Percentiles rank a stretch among this genome's conserved stretches.
phyloP scores from a whole-genome alignment of 2,888 invertebrate genomes.

The Thymelicus sylvestris region DNA sequence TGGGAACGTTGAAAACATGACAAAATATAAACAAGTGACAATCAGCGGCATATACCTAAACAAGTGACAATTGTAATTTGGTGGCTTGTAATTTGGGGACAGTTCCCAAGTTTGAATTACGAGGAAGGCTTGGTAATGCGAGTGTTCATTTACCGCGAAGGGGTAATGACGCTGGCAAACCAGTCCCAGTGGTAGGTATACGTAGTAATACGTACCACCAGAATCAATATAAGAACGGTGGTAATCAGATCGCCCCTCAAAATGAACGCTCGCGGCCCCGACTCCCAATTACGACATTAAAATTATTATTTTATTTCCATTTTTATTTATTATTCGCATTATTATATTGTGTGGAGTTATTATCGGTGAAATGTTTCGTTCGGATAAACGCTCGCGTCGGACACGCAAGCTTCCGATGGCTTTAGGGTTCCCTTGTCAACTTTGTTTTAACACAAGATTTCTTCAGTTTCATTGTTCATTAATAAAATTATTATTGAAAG shows the following conservation, averaged over 20 bases:
- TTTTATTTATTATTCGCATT: constrained; percentile 85
- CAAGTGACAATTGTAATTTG: background rate
- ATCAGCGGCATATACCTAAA: background rate
- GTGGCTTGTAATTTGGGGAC: constrained; percentile 11
- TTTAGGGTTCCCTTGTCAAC: constrained; percentile 61
- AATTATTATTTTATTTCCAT: constrained; percentile 84
- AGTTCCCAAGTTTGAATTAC: constrained; percentile 21
- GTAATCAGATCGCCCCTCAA: constrained; percentile 71
- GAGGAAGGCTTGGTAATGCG: constrained; percentile 11
- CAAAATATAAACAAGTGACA: too few relatives aligned
- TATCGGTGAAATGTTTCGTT: constrained; percentile 85
- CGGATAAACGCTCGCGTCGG: constrained; percentile 77
- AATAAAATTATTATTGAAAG: too few relatives aligned
- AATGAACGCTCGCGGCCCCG: constrained; percentile 69
- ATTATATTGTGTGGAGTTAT: constrained; percentile 85
- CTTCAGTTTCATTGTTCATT: background rate
- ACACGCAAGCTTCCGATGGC: constrained; percentile 71
- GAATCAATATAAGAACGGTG: constrained; percentile 69
- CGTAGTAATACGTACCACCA: constrained; percentile 59
- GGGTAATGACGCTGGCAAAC: constrained; percentile 53
- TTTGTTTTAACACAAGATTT: background rate
- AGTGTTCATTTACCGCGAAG: constrained; percentile 43
- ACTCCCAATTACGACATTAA: constrained; percentile 83
- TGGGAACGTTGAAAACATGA: too few relatives aligned
- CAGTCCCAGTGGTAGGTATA: constrained; percentile 57